A percentile compares a stretch with the other conserved stretches of the same genome.
These are phyloP conservation scores for Dasyurus viverrinus DNA, from an alignment of 2,113 vertebrate species.

Conservation along the genomic window DNA sequence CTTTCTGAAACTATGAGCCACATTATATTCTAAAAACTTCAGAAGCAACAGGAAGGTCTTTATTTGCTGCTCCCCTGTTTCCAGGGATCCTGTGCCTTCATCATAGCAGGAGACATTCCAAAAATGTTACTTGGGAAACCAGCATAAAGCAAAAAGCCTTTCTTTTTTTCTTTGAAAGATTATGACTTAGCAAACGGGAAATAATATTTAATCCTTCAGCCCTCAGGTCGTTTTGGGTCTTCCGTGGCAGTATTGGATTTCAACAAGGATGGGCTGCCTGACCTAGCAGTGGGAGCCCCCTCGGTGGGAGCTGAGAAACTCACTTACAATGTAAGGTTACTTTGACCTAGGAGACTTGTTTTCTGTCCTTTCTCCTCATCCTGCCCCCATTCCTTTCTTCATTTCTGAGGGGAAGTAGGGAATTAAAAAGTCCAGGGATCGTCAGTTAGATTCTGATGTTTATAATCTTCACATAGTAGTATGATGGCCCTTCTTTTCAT, in stretches of 20 bases:
- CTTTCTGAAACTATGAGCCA: background rate
- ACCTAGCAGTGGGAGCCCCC: constrained; percentile 85
- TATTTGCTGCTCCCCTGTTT: background rate
- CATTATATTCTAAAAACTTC: background rate
- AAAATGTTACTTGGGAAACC: background rate
- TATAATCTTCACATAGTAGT: background rate
- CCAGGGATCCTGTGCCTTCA: background rate
- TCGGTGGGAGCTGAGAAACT: constrained; percentile 84
- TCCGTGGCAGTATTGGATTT: constrained; percentile 86
- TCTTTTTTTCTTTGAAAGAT: background rate
- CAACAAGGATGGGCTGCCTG: constrained; percentile 82
- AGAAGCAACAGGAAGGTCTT: background rate
- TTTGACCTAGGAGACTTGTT: background rate
- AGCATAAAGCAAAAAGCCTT: background rate
- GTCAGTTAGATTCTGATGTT: background rate
- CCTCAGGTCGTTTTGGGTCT: constrained; percentile 87
- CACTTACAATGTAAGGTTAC: constrained; percentile 82
- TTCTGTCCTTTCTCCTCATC: accelerated
- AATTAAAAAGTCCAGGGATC: background rate
- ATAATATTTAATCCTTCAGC: constrained; percentile 69
- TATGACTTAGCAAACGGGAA: accelerated
- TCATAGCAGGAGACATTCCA: background rate
- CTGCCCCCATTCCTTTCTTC: accelerated
- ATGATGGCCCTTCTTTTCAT: background rate
- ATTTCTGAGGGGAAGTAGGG: background rate